Base-by-base conservation (phyloP, 2,797 vertebrate genomes). In the Betta splendens region DNA sequence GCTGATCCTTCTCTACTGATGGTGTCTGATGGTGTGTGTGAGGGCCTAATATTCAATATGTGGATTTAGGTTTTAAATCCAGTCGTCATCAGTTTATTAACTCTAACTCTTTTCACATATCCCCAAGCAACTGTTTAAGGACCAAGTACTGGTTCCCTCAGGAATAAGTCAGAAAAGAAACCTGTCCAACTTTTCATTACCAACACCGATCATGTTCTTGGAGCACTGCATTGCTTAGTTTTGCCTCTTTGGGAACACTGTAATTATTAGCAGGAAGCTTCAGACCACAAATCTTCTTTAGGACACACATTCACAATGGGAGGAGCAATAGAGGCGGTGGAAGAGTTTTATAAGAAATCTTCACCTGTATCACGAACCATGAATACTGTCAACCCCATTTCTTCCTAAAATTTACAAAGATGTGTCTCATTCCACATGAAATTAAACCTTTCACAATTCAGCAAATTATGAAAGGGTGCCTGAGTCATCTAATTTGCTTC, bases 221-320 rank as follows among this genome's bases (percentile, higher is more conserved):
- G 40, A 63, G 46, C 2, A 15, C 33, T 29, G 51, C 57, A 78
- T 56, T 53, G 63, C 45, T 68, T 60, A 20, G 49, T 49, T 45
- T 67, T 36, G 48, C 26, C 44, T 12, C 20, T 68, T 68, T 72
- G 44, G 69, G 65, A 71, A 64, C 48, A 63, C 76, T 84, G 72
- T 85, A 86, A 87, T 87, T 83, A 87, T 75, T 68, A 79, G 78
- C 76, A 85, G 78, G 85, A 88, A 85, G 72, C 77, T 70, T 69
- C 65, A 69, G 81, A 83, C 69, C 55, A 65, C 69, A 73, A 63
- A 63, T 72, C 66, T 83, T 69, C 72, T 60, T 42, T 55, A 77
- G 72, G 77, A 81, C 16, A 28, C 51, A 59, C 61, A 25, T 64
- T 79, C 55, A 31, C 58, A 21, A 42, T 55, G 29, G 61, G 72